These are phyloP conservation scores for Holothuria scabra DNA, from an alignment of 53 echinoderm and acorn worm genomes.

Conservation along the genomic window DNA sequence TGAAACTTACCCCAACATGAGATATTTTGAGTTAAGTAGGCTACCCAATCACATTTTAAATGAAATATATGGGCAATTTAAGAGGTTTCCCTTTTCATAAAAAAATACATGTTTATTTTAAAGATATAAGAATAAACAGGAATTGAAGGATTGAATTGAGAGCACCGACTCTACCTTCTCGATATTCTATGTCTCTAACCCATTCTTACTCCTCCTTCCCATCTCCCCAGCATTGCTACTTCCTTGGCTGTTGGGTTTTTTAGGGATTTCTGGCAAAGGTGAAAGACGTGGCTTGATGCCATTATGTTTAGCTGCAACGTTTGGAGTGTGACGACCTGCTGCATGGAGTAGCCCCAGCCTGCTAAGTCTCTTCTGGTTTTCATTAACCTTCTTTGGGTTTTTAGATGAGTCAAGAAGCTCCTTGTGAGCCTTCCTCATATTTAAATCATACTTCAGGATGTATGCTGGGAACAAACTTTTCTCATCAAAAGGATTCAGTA, in stretches of 20 bases:
- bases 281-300: conserved; percentile 48
- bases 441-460: conserved; percentile 83
- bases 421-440: conserved; percentile 81
- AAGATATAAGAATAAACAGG: too few relatives aligned
- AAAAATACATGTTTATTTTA: too few relatives aligned
- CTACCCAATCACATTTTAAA: too few relatives aligned
- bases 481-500: conserved; percentile 88
- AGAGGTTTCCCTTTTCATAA: too few relatives aligned
- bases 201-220: too few relatives aligned
- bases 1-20: too few relatives aligned
- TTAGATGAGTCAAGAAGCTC: conserved; percentile 57
- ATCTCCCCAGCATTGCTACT: too few relatives aligned
- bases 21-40: too few relatives aligned
- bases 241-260: conserved; percentile 9
- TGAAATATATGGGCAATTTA: too few relatives aligned
- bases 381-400: conserved; percentile 25
- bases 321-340: conserved; percentile 14
- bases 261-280: conserved; percentile 55
- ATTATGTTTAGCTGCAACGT: not conserved
- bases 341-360: not conserved
- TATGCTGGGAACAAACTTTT: conserved; percentile 89
- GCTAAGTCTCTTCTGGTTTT: conserved; percentile 28
- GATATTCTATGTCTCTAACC: too few relatives aligned
- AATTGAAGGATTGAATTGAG: too few relatives aligned
- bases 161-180: too few relatives aligned